A percentile compares a stretch with the other conserved stretches of the same genome.
These are phyloP conservation scores for Nebria ingens DNA, from an alignment of 1,140 invertebrate species.

Conservation along the genomic window DNA sequence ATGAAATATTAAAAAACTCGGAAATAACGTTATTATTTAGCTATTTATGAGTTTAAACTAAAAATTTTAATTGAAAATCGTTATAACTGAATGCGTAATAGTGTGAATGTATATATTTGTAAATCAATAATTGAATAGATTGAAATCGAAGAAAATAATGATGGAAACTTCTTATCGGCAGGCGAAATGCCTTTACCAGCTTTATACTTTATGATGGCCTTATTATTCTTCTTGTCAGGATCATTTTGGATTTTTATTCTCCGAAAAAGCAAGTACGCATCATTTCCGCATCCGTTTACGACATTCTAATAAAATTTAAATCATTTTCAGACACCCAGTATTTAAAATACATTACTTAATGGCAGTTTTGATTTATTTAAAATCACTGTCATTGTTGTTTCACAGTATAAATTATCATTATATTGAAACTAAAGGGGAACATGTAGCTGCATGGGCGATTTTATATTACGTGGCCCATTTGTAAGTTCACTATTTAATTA, in stretches of 20 bases:
- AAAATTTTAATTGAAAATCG: too few relatives aligned
- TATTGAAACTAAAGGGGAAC: conserved; percentile 86
- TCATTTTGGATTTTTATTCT: conserved; percentile 88
- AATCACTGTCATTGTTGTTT: conserved; percentile 85
- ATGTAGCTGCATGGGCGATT: conserved; percentile 95
- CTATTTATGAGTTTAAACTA: too few relatives aligned
- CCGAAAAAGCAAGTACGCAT: conserved; percentile 60
- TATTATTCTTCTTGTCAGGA: conserved; percentile 82
- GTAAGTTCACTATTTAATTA: conserved; percentile 42
- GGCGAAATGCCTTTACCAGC: conserved; percentile 92
- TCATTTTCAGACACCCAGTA: conserved; percentile 56
- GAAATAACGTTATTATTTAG: too few relatives aligned
- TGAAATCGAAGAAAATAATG: conserved; percentile 75
- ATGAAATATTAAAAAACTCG: too few relatives aligned
- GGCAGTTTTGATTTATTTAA: conserved; percentile 87
- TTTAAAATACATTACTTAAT: conserved; percentile 97
- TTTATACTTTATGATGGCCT: conserved; percentile 83
- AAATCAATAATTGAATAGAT: conserved; percentile 46
- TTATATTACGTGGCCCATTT: conserved; percentile 94
- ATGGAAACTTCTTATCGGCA: conserved; percentile 86
- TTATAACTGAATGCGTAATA: too few relatives aligned
- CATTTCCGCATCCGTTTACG: conserved; percentile 14
- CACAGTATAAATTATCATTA: conserved; percentile 97
- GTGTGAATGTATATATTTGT: too few relatives aligned
- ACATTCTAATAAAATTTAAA: neutral